These are phyloP conservation scores for Thymelicus lineola DNA, from an alignment of 2,888 invertebrate genomes.

Conservation along the genomic window DNA sequence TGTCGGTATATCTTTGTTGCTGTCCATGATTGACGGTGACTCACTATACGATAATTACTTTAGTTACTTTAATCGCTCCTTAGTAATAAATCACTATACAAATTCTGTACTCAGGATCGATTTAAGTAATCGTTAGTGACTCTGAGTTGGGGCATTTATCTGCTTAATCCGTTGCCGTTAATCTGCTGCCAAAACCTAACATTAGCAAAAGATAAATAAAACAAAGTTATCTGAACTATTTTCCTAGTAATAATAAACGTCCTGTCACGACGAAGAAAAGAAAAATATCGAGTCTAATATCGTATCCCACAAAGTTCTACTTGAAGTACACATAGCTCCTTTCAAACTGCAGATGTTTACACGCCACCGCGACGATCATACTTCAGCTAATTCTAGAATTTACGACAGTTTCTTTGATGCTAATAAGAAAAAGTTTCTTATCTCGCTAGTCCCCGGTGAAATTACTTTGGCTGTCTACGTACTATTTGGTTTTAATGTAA, in stretches of 20 bases:
- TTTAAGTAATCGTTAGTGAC: no score
- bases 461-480: constrained; percentile 52
- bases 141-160: no score
- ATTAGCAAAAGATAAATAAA: neutral
- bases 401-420: constrained; percentile 72
- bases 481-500: constrained; percentile 11
- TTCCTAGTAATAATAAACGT: neutral
- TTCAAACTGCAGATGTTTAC: constrained; percentile 76
- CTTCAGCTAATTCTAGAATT: constrained; percentile 77
- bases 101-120: no score
- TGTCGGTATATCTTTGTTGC: no score
- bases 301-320: constrained; percentile 48
- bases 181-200: neutral
- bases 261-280: neutral
- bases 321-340: constrained; percentile 53
- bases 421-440: constrained; percentile 73
- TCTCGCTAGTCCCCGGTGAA: constrained; percentile 60
- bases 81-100: no score
- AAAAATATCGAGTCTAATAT: constrained; percentile 42
- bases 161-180: no score
- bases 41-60: no score
- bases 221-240: neutral
- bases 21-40: no score
- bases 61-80: no score
- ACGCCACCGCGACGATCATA: constrained; percentile 66